Base-by-base conservation (phyloP, 2,888 invertebrate species). In the Nomada fucata region DNA sequence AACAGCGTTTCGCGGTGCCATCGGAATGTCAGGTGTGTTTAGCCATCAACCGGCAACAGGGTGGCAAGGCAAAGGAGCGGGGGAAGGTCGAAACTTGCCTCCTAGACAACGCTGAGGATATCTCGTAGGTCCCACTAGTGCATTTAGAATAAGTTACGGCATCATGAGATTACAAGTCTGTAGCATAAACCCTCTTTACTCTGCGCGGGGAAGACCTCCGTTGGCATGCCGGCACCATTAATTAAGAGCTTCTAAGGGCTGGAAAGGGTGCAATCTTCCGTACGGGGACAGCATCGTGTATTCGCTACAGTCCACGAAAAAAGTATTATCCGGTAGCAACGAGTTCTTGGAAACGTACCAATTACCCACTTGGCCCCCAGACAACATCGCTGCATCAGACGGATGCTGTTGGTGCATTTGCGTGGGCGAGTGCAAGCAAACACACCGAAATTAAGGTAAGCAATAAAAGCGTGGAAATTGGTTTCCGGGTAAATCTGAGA, bases 91-190 rank as follows among this genome's bases (percentile, higher is more conserved):
- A 91, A 91, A 92, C 91, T 92, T 90, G 86, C 90, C 83, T 89
- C 80, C 85, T 82, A 89, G 89, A 91, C 91, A 90, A 90, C 90
- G 88, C 86, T 82, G 85, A 86, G 91, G 90, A 91, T 91, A 92
- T 91, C 91, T 90, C 89, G 89, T 81, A 85, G 88, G 90, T 92
- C 92, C 91, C 92, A 90, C 91, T 89, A 92, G 92, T 92, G 92
- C 92, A 93, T 93, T 93, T 92, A 91, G 92, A 93, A 93, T 93
- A 93, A 93, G 92, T 93, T 92, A 92, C 91, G 90, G 90, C 92
- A 91, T 93, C 91, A 90, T 90, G 92, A 93, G 93, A 93, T 93
- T 93, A 93, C 93, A 93, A 92, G 93, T 92, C 93, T 91, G 87
- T 90, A 85, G 90, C 89, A 91, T 92, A 92, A 92, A 92, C 91